A percentile compares a stretch with the other conserved stretches of the same genome.
Evolutionary conservation across 2,888 invertebrate species (phyloP).

Genomic region (Glaucopsyche alexis): DNA sequence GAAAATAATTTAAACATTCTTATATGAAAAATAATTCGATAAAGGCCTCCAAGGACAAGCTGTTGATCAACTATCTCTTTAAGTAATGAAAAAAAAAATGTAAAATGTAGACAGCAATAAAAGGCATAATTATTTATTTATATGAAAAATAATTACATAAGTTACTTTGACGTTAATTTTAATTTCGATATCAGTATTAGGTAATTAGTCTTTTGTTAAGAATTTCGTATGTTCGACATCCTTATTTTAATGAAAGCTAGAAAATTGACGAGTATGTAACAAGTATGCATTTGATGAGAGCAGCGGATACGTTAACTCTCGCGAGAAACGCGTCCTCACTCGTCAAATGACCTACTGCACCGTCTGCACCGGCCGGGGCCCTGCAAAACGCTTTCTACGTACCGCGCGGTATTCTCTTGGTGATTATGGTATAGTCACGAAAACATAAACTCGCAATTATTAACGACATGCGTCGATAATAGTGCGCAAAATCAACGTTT

Average conservation of each 20-base stretch:
- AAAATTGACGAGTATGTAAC: background rate
- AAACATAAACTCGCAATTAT: background rate
- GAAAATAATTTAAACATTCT: background rate
- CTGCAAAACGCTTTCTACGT: constrained; percentile 13
- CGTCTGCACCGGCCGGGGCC: constrained; percentile 1
- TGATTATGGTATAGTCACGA: background rate
- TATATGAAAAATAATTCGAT: too few relatives aligned
- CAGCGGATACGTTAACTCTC: constrained; percentile 10
- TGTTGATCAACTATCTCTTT: too few relatives aligned
- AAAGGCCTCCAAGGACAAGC: too few relatives aligned
- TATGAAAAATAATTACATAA: too few relatives aligned
- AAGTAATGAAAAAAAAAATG: too few relatives aligned
- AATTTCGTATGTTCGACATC: background rate
- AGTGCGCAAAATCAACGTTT: too few relatives aligned
- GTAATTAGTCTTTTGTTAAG: background rate
- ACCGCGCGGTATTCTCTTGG: constrained; percentile 3
- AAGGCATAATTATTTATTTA: too few relatives aligned
- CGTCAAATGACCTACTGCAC: constrained; percentile 21
- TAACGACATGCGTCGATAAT: too few relatives aligned
- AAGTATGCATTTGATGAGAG: constrained; percentile 13
- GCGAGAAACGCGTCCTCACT: constrained; percentile 17
- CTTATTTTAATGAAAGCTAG: constrained; percentile 1
- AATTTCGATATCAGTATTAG: background rate
- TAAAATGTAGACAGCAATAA: too few relatives aligned
- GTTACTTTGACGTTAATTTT: too few relatives aligned